phyloP scores from a whole-genome alignment of 2,888 invertebrate genomes.

The Cataglyphis livida region DNA sequence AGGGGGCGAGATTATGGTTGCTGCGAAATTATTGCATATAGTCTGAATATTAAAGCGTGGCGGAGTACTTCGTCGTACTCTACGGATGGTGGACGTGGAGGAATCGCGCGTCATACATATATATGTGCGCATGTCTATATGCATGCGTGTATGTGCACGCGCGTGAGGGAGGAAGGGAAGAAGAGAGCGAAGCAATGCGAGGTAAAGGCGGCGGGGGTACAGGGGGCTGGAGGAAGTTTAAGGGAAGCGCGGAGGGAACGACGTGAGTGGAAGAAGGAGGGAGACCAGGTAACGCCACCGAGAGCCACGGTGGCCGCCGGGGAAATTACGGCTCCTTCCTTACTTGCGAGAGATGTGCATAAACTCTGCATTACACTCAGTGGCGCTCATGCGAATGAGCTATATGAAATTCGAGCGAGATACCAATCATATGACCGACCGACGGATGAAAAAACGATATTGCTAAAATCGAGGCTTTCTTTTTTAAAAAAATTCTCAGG shows the following conservation, averaged over 20 bases:
- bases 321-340: conserved; percentile 85
- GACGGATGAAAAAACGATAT: neutral
- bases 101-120: conserved; percentile 64
- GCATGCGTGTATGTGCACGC: conserved; percentile 57
- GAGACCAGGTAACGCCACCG: conserved; percentile 83
- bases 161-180: conserved; percentile 54
- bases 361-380: conserved; percentile 84
- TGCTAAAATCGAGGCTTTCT: neutral
- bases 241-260: conserved; percentile 67
- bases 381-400: conserved; percentile 77
- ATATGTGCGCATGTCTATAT: neutral
- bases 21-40: conserved; percentile 85
- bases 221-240: conserved; percentile 56
- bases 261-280: conserved; percentile 70
- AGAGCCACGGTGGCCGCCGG: conserved; percentile 84
- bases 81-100: conserved; percentile 69
- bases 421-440: neutral
- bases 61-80: conserved; percentile 78
- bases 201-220: conserved; percentile 50
- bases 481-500: neutral
- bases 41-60: conserved; percentile 85
- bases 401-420: neutral
- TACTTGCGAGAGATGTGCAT: conserved; percentile 84
- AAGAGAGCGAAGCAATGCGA: conserved; percentile 57
- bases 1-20: conserved; percentile 79